These are phyloP conservation scores for Lasioglossum albipes DNA, from an alignment of 1,140 invertebrate species.

Conservation along the genomic window DNA sequence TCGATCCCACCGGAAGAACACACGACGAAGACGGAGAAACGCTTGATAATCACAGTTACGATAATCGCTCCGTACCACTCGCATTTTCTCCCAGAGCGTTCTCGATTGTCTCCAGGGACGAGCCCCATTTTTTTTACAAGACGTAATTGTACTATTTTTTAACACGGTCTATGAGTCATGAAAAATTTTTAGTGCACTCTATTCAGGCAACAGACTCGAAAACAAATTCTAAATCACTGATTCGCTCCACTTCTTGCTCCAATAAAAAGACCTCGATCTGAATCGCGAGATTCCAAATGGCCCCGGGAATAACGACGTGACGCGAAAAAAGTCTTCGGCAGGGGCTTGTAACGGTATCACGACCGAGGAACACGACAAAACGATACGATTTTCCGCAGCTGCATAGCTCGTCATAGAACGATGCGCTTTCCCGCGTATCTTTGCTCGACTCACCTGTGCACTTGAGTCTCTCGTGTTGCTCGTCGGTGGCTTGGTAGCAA, in stretches of 20 bases:
- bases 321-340: conserved; percentile 28
- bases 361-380: not conserved
- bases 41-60: not conserved
- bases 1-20: conserved; percentile 38
- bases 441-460: conserved; percentile 87
- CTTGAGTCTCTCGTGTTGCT: conserved; percentile 92
- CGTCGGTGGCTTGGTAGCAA: conserved; percentile 95
- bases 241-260: too few relatives aligned
- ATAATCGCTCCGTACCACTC: too few relatives aligned
- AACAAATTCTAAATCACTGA: too few relatives aligned
- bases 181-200: too few relatives aligned
- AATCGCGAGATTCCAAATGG: too few relatives aligned
- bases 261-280: too few relatives aligned
- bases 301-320: conserved; percentile 26
- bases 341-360: conserved; percentile 32
- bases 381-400: not conserved
- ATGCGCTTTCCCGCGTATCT: not conserved
- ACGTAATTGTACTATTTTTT: too few relatives aligned
- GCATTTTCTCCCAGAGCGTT: too few relatives aligned
- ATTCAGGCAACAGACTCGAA: too few relatives aligned
- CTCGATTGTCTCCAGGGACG: too few relatives aligned
- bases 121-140: too few relatives aligned
- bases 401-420: not conserved
- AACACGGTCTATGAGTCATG: too few relatives aligned
- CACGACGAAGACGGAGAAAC: conserved; percentile 27